Evolutionary conservation across 2,888 invertebrate genomes (phyloP).

Genomic region (Eustalomyia histrio): DNA sequence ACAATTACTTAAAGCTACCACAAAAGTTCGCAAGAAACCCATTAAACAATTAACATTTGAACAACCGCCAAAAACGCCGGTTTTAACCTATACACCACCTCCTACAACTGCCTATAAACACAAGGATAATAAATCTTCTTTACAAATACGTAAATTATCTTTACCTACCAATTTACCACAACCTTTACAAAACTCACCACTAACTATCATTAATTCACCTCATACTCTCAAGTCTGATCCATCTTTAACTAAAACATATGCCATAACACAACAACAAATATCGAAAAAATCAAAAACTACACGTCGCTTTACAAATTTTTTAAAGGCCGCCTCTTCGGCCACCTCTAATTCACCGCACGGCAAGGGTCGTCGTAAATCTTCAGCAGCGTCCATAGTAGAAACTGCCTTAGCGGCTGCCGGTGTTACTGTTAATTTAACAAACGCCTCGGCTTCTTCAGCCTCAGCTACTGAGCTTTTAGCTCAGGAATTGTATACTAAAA

Average conservation of each 20-base stretch:
- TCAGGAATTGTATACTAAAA: slow-evolving; percentile 58
- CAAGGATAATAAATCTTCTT: slow-evolving; percentile 18
- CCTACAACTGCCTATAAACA: slow-evolving; percentile 28
- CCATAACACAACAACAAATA: slow-evolving; percentile 43
- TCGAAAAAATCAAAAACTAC: slow-evolving; percentile 63
- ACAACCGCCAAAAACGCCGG: slow-evolving; percentile 17
- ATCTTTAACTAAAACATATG: slow-evolving; percentile 24
- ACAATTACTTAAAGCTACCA: slow-evolving; percentile 73
- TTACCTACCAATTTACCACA: slow-evolving; percentile 57
- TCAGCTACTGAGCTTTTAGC: slow-evolving; percentile 60
- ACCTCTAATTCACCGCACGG: slow-evolving; percentile 54
- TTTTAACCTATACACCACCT: slow-evolving; percentile 35
- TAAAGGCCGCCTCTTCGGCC: slow-evolving; percentile 48
- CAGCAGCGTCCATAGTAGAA: slow-evolving; percentile 72
- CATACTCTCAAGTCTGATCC: slow-evolving; percentile 43
- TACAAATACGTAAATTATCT: slow-evolving; percentile 53
- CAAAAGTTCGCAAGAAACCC: slow-evolving; percentile 71
- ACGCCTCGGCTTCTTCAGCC: slow-evolving; percentile 61
- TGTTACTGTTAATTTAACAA: slow-evolving; percentile 59
- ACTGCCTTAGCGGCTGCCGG: slow-evolving; percentile 70
- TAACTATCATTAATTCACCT: slow-evolving; percentile 39
- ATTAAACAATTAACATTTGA: slow-evolving; percentile 73
- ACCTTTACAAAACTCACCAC: slow-evolving; percentile 38
- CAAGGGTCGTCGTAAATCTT: slow-evolving; percentile 70
- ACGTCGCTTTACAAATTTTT: slow-evolving; percentile 49